A percentile compares a stretch with the other conserved stretches of the same genome.
These are phyloP conservation scores for Paguma larvata DNA, from an alignment of 2,797 vertebrate species.

Conservation along the genomic window DNA sequence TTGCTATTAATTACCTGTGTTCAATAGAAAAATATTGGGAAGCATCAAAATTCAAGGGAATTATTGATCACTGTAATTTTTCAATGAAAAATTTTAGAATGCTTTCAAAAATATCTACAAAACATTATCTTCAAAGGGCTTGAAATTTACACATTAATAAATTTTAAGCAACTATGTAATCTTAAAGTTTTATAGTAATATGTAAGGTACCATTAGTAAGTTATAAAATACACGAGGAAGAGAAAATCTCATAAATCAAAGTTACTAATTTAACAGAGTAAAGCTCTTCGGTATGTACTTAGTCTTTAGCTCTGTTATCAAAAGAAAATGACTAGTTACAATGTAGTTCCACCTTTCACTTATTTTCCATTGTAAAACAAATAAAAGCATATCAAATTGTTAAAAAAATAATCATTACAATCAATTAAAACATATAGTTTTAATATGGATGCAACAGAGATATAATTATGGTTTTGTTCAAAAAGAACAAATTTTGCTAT, in stretches of 20 bases:
- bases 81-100: conserved; percentile 56
- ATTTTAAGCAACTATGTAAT: conserved; percentile 61
- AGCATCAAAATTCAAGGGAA: conserved; percentile 60
- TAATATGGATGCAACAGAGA: neutral
- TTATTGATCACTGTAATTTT: neutral
- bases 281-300: neutral
- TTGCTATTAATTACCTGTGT: neutral
- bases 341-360: neutral
- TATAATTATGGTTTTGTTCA: neutral
- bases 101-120: conserved; percentile 66
- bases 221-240: conserved; percentile 50
- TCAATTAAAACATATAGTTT: neutral
- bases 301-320: neutral
- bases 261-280: neutral
- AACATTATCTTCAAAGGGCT: conserved; percentile 67
- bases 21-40: conserved; percentile 47
- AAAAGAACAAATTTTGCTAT: neutral
- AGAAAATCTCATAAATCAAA: conserved; percentile 25
- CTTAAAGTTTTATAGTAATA: conserved; percentile 42
- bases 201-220: conserved; percentile 51
- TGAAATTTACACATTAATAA: conserved; percentile 73
- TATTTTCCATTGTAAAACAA: neutral
- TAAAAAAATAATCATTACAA: conserved; percentile 5
- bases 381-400: neutral
- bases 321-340: neutral